A percentile compares a stretch with the other conserved stretches of the same genome.
Conservation (phyloP, 2,113 vertebrate genomes). For the Glareola pratincola region DNA sequence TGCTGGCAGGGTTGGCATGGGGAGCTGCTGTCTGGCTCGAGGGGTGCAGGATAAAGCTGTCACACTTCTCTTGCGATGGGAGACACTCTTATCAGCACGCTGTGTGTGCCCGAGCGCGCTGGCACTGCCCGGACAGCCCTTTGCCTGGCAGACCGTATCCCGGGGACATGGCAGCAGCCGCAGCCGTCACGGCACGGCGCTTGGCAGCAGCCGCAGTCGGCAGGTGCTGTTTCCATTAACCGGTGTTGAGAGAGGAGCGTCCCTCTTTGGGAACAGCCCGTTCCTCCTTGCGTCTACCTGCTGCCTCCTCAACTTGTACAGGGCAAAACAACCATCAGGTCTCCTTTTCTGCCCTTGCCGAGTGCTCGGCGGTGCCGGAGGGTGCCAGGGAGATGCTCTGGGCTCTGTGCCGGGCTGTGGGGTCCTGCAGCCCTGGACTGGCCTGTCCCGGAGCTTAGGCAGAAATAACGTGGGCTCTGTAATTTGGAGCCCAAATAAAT, state of each 20-base stretch:
- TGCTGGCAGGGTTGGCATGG: not conserved
- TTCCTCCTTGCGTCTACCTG: not conserved
- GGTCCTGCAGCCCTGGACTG: not conserved
- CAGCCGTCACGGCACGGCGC: not conserved
- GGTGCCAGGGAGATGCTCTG: not conserved
- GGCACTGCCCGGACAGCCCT: not conserved
- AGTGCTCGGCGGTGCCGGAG: fast-evolving
- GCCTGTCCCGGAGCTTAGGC: not conserved
- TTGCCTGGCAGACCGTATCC: not conserved
- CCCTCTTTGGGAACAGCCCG: not conserved
- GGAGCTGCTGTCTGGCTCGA: not conserved
- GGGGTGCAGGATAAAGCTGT: not conserved
- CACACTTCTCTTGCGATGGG: not conserved
- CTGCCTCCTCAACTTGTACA: not conserved
- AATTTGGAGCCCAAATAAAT: not conserved
- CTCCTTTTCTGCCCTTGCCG: not conserved
- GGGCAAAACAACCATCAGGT: fast-evolving
- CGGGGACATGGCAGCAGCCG: not conserved
- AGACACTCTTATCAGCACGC: not conserved
- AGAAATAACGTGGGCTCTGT: not conserved
- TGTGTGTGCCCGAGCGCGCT: not conserved
- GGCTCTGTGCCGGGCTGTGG: not conserved
- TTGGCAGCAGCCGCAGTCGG: not conserved
- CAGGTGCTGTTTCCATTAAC: constrained; percentile 3
- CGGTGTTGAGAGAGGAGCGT: constrained; percentile 13